Percentiles rank a stretch among this genome's conserved stretches.
Evolutionary conservation across 2,797 vertebrate genomes (phyloP).

Genomic region (Acanthurus tractus): DNA sequence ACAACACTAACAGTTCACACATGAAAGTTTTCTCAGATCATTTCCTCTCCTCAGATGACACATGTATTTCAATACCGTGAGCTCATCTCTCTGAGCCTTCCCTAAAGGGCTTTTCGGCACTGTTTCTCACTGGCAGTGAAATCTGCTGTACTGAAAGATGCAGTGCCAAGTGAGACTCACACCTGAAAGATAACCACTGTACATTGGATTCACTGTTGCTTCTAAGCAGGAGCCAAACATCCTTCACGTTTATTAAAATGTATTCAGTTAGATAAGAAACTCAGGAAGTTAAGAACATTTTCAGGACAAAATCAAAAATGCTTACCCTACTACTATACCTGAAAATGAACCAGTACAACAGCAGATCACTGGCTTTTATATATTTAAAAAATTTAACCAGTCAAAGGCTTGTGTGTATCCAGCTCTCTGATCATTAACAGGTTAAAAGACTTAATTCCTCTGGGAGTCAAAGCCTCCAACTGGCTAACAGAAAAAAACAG

Average conservation of each 20-base stretch:
- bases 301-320: background rate
- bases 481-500: constrained; percentile 61
- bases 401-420: constrained; percentile 26
- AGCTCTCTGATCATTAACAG: constrained; percentile 41
- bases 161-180: constrained; percentile 50
- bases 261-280: constrained; percentile 3
- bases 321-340: background rate
- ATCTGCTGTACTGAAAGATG: constrained; percentile 55
- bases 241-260: constrained; percentile 20
- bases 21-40: constrained; percentile 36
- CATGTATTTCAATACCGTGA: constrained; percentile 38
- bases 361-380: no score
- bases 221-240: constrained; percentile 34
- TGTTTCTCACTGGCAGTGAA: constrained; percentile 41
- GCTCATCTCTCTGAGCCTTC: constrained; percentile 43
- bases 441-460: constrained; percentile 66
- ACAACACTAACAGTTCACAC: constrained; percentile 32
- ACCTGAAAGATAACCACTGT: constrained; percentile 58
- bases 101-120: constrained; percentile 47
- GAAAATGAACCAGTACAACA: no score
- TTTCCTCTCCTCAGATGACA: constrained; percentile 49
- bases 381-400: constrained; percentile 2
- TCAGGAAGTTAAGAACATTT: constrained; percentile 9
- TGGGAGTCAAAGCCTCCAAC: constrained; percentile 56
- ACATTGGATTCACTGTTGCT: constrained; percentile 33